Evolutionary conservation across 2,113 vertebrate species (phyloP).

Genomic region (Vicugna pacos): DNA sequence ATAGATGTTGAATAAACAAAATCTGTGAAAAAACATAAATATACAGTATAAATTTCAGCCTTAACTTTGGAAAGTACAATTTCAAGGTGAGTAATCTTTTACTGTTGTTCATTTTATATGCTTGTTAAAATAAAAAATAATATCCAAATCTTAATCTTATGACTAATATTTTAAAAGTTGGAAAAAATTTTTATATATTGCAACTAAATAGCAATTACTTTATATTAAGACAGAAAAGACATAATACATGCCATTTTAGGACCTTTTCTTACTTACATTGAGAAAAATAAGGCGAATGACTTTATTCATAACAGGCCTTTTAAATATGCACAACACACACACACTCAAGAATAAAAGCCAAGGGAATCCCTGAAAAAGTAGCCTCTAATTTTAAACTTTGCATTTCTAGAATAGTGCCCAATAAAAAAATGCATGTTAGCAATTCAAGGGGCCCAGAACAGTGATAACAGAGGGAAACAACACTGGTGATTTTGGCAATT

Average conservation of each 20-base stretch:
- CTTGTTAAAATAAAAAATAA: neutral
- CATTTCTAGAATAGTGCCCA: neutral
- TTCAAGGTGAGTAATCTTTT: neutral
- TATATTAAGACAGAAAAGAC: neutral
- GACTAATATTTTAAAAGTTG: neutral
- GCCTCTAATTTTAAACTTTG: neutral
- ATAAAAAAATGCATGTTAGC: neutral
- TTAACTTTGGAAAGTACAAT: neutral
- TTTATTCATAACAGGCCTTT: neutral
- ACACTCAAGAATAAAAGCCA: neutral
- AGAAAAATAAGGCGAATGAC: neutral
- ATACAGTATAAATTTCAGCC: neutral
- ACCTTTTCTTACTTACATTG: neutral
- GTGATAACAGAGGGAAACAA: constrained; percentile 46
- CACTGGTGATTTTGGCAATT: constrained; percentile 29
- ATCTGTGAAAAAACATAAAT: neutral
- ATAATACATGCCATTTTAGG: neutral
- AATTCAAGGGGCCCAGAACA: neutral
- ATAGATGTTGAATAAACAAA: neutral
- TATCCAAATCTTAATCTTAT: neutral
- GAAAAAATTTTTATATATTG: neutral
- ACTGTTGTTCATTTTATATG: neutral
- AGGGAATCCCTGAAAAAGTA: neutral
- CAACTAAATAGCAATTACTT: neutral
- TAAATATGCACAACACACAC: neutral